Conservation (phyloP, 1,140 invertebrate species). For the Carcinoscorpius rotundicauda region DNA sequence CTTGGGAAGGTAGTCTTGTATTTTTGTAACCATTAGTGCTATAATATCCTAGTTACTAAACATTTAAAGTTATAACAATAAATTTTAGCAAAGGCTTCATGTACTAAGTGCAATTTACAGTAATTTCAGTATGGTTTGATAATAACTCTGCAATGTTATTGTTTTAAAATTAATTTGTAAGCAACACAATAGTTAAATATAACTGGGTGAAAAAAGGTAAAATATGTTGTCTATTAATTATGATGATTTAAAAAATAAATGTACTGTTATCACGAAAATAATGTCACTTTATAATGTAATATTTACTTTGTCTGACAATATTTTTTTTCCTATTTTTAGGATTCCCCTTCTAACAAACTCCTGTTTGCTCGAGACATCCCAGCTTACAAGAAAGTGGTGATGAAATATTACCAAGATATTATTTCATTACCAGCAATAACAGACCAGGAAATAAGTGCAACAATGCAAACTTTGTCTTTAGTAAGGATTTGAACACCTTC, state of each 20-base stretch:
- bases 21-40: too few species aligned
- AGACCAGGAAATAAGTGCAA: slow-evolving; percentile 23
- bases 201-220: too few species aligned
- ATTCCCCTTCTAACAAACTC: slow-evolving; percentile 33
- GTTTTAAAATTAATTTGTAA: too few species aligned
- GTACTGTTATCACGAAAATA: too few species aligned
- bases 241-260: too few species aligned
- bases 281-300: too few species aligned
- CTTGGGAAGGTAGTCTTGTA: slow-evolving; percentile 19
- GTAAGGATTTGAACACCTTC: slow-evolving; percentile 10
- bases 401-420: slow-evolving; percentile 26
- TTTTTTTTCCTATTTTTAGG: slow-evolving; percentile 14
- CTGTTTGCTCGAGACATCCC: slow-evolving; percentile 29
- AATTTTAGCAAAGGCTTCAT: too few species aligned
- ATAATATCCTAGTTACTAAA: background rate
- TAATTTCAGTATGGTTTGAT: too few species aligned
- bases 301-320: background rate
- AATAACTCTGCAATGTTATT: too few species aligned
- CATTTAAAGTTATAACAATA: background rate
- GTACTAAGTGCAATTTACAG: too few species aligned
- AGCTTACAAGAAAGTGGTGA: slow-evolving; percentile 24
- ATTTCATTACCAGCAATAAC: slow-evolving; percentile 22
- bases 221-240: too few species aligned
- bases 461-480: slow-evolving; percentile 25
- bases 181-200: too few species aligned